Evolutionary conservation across 2,113 vertebrate species (phyloP).

Genomic region (Gallinago jamesoni): DNA sequence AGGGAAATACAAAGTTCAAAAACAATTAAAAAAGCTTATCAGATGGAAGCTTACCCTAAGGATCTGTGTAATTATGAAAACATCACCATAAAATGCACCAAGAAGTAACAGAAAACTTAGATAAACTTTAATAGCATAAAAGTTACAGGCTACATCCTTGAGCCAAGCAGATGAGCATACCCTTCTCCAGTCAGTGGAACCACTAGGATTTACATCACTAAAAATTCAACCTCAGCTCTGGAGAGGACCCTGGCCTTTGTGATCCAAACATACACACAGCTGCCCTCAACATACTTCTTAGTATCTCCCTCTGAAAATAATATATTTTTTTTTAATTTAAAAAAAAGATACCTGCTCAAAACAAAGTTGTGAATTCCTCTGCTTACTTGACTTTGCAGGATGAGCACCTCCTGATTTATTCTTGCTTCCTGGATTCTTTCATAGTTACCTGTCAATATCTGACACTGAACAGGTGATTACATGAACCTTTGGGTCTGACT

Average conservation of each 20-base stretch:
- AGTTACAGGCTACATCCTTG: neutral
- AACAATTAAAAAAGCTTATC: neutral
- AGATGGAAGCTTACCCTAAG: neutral
- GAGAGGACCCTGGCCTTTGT: neutral
- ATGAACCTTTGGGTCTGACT: neutral
- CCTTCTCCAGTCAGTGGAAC: neutral
- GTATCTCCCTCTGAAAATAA: neutral
- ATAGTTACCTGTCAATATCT: neutral
- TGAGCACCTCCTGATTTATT: neutral
- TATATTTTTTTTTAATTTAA: neutral
- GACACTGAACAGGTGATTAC: fast-evolving
- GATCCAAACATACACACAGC: neutral
- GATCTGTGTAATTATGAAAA: neutral
- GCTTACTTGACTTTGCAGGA: neutral
- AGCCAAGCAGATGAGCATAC: neutral
- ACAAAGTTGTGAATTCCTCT: neutral
- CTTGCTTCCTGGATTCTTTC: neutral
- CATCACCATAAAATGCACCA: neutral
- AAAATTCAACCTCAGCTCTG: neutral
- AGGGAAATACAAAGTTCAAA: neutral
- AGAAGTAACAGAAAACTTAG: neutral
- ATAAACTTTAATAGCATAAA: neutral
- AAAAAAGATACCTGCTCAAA: neutral
- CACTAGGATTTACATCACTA: neutral
- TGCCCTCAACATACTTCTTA: neutral